phyloP scores from a whole-genome alignment of 2,888 invertebrate species.

The Cordilura impudica region DNA sequence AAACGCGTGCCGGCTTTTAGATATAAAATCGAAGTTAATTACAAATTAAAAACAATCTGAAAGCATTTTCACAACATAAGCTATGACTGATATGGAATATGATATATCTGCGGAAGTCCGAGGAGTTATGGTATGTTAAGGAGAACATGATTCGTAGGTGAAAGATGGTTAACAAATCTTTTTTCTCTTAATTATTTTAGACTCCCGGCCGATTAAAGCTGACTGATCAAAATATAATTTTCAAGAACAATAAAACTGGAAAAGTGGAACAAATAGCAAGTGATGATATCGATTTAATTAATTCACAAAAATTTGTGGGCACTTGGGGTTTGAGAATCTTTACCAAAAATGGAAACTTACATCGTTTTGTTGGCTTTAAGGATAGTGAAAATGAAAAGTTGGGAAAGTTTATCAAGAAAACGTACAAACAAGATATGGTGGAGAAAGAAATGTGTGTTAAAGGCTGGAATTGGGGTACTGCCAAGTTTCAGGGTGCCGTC shows the following conservation, averaged over 20 bases:
- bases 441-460: constrained; percentile 95
- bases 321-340: constrained; percentile 94
- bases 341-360: constrained; percentile 91
- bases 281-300: constrained; percentile 91
- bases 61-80: background rate
- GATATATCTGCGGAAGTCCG: constrained; percentile 91
- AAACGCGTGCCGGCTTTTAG: constrained; percentile 27
- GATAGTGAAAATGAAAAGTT: constrained; percentile 96
- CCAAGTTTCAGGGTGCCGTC: constrained; percentile 93
- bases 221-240: constrained; percentile 92
- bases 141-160: background rate
- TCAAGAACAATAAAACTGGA: constrained; percentile 97
- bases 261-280: constrained; percentile 94
- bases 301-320: constrained; percentile 95
- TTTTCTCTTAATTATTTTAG: constrained; percentile 78
- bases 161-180: background rate
- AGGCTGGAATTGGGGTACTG: constrained; percentile 99
- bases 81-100: constrained; percentile 91
- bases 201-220: constrained; percentile 94
- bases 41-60: background rate
- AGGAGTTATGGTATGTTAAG: constrained; percentile 87
- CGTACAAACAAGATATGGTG: constrained; percentile 91
- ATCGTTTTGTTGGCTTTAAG: constrained; percentile 96
- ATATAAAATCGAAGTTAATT: background rate
- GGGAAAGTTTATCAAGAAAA: constrained; percentile 89